Evolutionary conservation across 2,888 invertebrate genomes (phyloP).

Genomic region (Toxonevra muliebris): DNA sequence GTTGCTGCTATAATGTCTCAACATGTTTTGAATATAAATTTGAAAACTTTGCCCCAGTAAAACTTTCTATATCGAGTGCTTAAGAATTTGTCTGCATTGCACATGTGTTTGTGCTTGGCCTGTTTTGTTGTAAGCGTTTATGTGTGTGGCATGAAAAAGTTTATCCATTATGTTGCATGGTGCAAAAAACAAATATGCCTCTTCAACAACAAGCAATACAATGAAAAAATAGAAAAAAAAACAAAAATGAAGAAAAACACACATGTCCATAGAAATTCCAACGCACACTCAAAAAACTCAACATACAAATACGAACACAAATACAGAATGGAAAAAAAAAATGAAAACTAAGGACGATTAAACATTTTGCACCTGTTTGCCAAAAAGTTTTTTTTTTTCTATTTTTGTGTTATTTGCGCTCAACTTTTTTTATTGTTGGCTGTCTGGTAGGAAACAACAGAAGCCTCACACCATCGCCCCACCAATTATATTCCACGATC

Average conservation of each 20-base stretch:
- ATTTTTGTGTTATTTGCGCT: background rate
- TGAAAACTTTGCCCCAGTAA: too few species aligned
- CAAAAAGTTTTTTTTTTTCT: background rate
- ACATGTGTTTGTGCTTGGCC: too few species aligned
- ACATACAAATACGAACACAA: background rate
- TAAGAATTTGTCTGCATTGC: too few species aligned
- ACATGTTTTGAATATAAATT: too few species aligned
- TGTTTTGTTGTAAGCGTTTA: too few species aligned
- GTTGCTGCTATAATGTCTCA: too few species aligned
- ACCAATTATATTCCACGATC: too few species aligned
- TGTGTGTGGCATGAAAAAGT: conserved; percentile 19
- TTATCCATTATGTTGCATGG: conserved; percentile 15
- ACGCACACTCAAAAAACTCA: background rate
- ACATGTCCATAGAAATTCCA: background rate
- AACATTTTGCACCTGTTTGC: conserved; percentile 23
- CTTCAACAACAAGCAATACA: background rate
- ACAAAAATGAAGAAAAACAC: background rate
- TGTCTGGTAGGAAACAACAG: background rate
- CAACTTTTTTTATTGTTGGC: background rate
- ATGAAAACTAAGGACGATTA: conserved; percentile 16
- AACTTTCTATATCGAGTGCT: too few species aligned
- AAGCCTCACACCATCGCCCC: background rate
- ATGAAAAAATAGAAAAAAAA: too few species aligned
- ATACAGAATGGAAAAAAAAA: background rate
- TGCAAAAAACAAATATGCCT: conserved; percentile 12